Conservation (phyloP, 2,888 invertebrate species). For the Synergus umbraculus region DNA sequence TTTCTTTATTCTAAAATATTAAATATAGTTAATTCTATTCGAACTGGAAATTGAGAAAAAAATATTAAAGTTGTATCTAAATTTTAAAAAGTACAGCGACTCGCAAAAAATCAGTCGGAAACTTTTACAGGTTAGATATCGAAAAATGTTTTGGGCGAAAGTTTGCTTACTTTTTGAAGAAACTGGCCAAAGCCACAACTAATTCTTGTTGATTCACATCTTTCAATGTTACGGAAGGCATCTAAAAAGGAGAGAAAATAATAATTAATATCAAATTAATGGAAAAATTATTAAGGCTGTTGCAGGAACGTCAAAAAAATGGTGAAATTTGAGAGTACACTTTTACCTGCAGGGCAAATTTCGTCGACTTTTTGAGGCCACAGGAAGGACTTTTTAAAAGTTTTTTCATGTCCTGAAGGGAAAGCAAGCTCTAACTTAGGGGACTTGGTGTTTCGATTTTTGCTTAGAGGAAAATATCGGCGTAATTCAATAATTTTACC, state of each 20-base stretch:
- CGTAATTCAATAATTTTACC: too few relatives aligned
- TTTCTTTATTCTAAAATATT: neutral
- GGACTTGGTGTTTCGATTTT: too few relatives aligned
- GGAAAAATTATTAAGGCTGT: too few relatives aligned
- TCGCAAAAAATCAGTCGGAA: neutral
- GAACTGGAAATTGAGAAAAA: neutral
- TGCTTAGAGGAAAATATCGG: too few relatives aligned
- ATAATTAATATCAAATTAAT: slow-evolving; percentile 5
- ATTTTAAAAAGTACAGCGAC: neutral
- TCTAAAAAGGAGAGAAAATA: slow-evolving; percentile 79
- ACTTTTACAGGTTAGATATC: neutral
- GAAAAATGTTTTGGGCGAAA: neutral
- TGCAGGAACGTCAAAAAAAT: neutral
- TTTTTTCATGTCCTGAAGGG: too few relatives aligned
- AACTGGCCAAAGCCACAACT: slow-evolving; percentile 96
- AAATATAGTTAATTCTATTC: neutral
- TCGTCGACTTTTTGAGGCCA: too few relatives aligned
- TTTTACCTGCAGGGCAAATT: too few relatives aligned
- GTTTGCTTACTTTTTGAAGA: slow-evolving; percentile 95
- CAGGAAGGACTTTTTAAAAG: too few relatives aligned
- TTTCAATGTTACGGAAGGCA: slow-evolving; percentile 96
- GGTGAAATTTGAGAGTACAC: neutral
- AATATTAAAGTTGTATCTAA: neutral
- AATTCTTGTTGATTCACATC: slow-evolving; percentile 99
- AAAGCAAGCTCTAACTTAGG: too few relatives aligned